phyloP scores from a whole-genome alignment of 2,888 invertebrate species.

The Agonopterix alstromeriana region DNA sequence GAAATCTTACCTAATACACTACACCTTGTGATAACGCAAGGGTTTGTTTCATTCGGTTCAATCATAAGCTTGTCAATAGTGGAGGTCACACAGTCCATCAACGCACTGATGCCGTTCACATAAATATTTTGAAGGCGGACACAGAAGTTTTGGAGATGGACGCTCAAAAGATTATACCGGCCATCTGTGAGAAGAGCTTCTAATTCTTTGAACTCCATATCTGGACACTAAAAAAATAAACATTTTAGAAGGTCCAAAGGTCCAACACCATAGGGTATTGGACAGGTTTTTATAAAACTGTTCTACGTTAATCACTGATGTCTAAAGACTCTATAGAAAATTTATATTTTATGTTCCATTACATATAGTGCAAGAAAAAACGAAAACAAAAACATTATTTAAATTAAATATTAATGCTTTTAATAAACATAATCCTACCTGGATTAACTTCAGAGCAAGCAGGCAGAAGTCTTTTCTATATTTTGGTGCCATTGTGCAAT shows the following conservation, averaged over 20 bases:
- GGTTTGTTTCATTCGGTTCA: slow-evolving; percentile 63
- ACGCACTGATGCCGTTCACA: slow-evolving; percentile 79
- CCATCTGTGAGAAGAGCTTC: slow-evolving; percentile 79
- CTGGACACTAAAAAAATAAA: slow-evolving; percentile 79
- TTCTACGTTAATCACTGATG: no score
- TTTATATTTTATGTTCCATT: no score
- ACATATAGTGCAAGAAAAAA: no score
- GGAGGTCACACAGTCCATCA: slow-evolving; percentile 79
- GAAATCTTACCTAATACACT: slow-evolving; percentile 79
- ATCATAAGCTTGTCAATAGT: slow-evolving; percentile 78
- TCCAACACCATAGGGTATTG: no score
- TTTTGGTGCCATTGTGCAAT: slow-evolving; percentile 71
- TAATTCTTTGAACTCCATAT: slow-evolving; percentile 83
- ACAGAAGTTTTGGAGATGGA: slow-evolving; percentile 78
- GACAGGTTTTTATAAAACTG: no score
- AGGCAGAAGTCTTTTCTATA: slow-evolving; percentile 88
- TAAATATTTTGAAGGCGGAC: slow-evolving; percentile 75
- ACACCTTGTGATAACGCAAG: slow-evolving; percentile 76
- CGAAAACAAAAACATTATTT: no score
- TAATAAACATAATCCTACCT: slow-evolving; percentile 67
- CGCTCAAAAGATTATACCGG: slow-evolving; percentile 75
- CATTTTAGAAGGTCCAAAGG: background rate
- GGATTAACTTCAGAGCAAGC: slow-evolving; percentile 86
- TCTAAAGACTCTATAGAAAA: no score
- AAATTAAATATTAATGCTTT: background rate